Conservation (phyloP, 2,797 vertebrate genomes). For the Heliangelus exortis region DNA sequence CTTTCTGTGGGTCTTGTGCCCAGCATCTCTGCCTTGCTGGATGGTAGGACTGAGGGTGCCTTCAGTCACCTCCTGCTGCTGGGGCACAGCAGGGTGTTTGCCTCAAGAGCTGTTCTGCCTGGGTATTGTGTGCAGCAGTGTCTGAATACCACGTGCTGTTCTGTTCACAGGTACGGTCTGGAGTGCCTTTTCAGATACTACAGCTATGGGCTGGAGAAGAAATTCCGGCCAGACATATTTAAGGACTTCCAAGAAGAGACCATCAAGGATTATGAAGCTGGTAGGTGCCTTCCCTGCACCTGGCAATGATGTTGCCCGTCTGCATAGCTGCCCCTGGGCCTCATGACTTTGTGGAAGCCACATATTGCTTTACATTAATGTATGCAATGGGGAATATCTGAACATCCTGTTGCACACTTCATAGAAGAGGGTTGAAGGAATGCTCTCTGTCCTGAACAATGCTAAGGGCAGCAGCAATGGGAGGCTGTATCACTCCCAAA, state of each 20-base stretch:
- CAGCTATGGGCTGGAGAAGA: constrained; percentile 97
- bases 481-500: neutral
- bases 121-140: accelerated
- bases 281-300: constrained; percentile 72
- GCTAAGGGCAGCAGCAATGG: no score
- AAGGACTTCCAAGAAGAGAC: constrained; percentile 99
- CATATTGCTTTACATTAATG: accelerated
- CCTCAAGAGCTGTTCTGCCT: neutral
- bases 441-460: neutral
- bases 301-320: neutral
- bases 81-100: neutral
- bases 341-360: neutral
- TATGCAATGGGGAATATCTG: accelerated
- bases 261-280: constrained; percentile 94
- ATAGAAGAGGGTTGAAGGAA: neutral
- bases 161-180: constrained; percentile 89
- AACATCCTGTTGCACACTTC: neutral
- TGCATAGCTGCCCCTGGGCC: neutral
- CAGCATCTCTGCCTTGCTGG: neutral
- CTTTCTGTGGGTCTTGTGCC: neutral
- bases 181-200: constrained; percentile 99
- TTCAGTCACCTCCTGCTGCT: neutral
- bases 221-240: constrained; percentile 96
- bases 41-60: neutral
- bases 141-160: neutral